Conservation (phyloP, 2,888 invertebrate species). For the Taenaris catops region DNA sequence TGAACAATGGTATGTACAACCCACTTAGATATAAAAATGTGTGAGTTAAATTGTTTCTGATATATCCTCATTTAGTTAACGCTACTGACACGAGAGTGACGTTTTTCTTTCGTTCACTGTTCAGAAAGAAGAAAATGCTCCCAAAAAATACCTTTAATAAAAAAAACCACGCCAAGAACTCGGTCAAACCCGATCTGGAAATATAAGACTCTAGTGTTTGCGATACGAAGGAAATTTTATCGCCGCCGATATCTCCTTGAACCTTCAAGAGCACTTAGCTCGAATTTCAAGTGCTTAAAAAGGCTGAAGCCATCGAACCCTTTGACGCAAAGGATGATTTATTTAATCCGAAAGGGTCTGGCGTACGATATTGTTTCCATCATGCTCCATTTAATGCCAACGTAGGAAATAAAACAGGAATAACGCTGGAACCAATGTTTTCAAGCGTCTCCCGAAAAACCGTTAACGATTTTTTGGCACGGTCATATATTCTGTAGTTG, state of each 20-base stretch:
- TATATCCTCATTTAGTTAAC: too few species aligned
- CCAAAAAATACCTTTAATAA: too few species aligned
- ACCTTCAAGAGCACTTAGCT: conserved; percentile 19
- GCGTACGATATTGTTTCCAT: conserved; percentile 21
- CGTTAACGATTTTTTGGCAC: conserved; percentile 9
- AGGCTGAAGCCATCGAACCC: conserved; percentile 23
- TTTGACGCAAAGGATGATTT: conserved; percentile 30
- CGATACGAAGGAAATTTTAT: conserved; percentile 11
- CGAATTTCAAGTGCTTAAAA: conserved; percentile 26
- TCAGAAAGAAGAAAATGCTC: too few species aligned
- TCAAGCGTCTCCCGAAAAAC: conserved; percentile 1
- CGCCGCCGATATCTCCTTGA: conserved; percentile 11
- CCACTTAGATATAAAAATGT: too few species aligned
- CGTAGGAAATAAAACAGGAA: conserved; percentile 10
- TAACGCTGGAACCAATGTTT: conserved; percentile 9
- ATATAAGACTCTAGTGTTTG: conserved; percentile 11
- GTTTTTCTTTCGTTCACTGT: too few species aligned
- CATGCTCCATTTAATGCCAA: conserved; percentile 11
- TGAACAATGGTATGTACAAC: too few species aligned
- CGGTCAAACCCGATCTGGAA: background rate
- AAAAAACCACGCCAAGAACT: too few species aligned
- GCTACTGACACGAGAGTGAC: too few species aligned
- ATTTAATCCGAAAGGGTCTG: conserved; percentile 29
- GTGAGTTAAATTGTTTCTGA: too few species aligned
- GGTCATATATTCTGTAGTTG: conserved; percentile 10